Evolutionary conservation across 1,140 invertebrate species (phyloP).

Genomic region (Muscidifurax raptorellus): DNA sequence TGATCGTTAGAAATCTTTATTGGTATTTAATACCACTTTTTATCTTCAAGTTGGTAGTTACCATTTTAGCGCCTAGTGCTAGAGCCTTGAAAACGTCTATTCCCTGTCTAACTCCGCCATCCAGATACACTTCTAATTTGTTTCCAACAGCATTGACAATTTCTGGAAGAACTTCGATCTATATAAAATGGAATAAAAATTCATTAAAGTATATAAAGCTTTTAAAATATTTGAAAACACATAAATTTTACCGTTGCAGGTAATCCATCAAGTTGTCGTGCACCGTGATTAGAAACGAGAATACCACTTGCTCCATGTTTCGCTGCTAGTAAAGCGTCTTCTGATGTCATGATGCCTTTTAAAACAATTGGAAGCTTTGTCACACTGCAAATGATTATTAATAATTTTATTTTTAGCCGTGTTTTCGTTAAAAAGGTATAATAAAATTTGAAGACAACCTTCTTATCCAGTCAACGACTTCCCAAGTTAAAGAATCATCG

Average conservation of each 20-base stretch:
- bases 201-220: background rate
- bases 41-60: constrained; percentile 61
- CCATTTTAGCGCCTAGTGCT: constrained; percentile 92
- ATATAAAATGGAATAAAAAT: constrained; percentile 63
- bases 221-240: constrained; percentile 15
- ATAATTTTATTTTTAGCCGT: background rate
- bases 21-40: background rate
- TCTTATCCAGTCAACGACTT: constrained; percentile 86
- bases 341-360: constrained; percentile 91
- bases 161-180: constrained; percentile 92
- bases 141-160: constrained; percentile 85
- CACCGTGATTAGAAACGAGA: constrained; percentile 94
- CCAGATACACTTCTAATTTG: constrained; percentile 89
- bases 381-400: constrained; percentile 72
- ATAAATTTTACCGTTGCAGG: constrained; percentile 82
- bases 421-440: background rate
- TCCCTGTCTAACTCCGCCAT: constrained; percentile 90
- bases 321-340: constrained; percentile 88
- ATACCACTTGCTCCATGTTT: constrained; percentile 86
- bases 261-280: constrained; percentile 88
- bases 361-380: constrained; percentile 89
- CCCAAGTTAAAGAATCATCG: constrained; percentile 87
- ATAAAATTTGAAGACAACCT: background rate
- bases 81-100: constrained; percentile 94
- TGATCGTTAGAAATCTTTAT: background rate